phyloP scores from a whole-genome alignment of 2,797 vertebrate genomes.

The Eupleurogrammus muticus region DNA sequence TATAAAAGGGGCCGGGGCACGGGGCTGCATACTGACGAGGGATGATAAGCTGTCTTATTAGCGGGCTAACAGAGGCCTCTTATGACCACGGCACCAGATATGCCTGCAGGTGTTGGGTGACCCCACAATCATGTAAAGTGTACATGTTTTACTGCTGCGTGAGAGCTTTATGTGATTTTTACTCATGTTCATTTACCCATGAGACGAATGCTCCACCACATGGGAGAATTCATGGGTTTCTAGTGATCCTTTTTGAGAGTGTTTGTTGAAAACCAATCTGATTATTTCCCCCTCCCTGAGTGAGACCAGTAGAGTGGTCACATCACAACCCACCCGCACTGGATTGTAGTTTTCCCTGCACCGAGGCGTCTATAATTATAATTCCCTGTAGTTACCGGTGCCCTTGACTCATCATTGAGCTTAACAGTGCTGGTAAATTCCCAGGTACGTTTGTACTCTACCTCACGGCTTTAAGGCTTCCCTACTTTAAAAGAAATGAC shows the following conservation, averaged over 20 bases:
- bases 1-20: constrained; percentile 20
- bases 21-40: constrained; percentile 57
- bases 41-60: constrained; percentile 37
- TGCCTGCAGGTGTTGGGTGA: constrained; percentile 7
- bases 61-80: constrained; percentile 35
- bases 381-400: constrained; percentile 60
- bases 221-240: background rate
- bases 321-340: constrained; percentile 44
- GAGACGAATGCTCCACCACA: background rate
- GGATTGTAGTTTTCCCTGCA: constrained; percentile 45
- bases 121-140: constrained; percentile 1
- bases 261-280: constrained; percentile 18
- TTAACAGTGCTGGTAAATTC: constrained; percentile 43
- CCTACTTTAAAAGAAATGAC: constrained; percentile 39
- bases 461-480: constrained; percentile 26
- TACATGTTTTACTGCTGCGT: constrained; percentile 10
- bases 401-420: constrained; percentile 69
- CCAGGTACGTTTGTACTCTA: constrained; percentile 24
- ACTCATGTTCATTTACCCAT: constrained; percentile 18
- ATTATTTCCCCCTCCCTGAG: background rate
- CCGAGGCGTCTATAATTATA: constrained; percentile 55
- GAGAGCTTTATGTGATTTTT: constrained; percentile 26
- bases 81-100: constrained; percentile 12
- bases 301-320: constrained; percentile 13
- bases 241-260: constrained; percentile 8